Evolutionary conservation across 2,888 invertebrate species (phyloP), one percentile per base, ranked within the genome.

Genomic region (Disparrhopalites patrizii): DNA sequence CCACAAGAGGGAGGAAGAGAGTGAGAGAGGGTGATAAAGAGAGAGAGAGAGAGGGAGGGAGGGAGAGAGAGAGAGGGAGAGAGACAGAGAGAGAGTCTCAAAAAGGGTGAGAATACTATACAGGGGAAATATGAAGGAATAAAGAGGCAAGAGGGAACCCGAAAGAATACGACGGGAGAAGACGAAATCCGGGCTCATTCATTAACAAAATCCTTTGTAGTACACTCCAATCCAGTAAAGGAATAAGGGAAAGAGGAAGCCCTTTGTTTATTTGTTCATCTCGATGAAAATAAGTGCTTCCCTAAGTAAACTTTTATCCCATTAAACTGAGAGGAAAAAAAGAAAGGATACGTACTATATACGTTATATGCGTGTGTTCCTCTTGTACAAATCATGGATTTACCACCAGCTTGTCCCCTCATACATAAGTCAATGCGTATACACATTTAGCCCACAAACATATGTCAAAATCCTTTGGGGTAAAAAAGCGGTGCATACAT

Each of bases 241-340:
- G n/a, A n/a, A n/a, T n/a, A n/a, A n/a, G n/a, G 3, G 36, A 61
- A 33, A 27, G 51, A 61, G 61, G 61, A 61, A 73, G 70, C 70
- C 69, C 68, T 70, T 70, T 73, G 71, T 73, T 73, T 73, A 71
- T 73, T 72, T 72, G 68, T 70, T 72, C 72, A 63, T 72, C 68
- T 68, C 67, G 69, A 72, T 68, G 60, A 68, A 69, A 68, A 70
- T 72, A 72, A 72, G 72, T 72, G 70, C 68, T 72, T 70, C 66
- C 69, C 70, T 69, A 67, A 68, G 66, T 70, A 70, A 70, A 70
- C 69, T 67, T 62, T 36, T n/a, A 52, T 61, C 60, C 47, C 20
- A 20, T 47, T 25, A 47, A 47, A 23, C 47, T 10, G n/a, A n/a
- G n/a, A n/a, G n/a, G n/a, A n/a, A n/a, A n/a, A n/a, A n/a, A n/a